Evolutionary conservation across 37 sponge, comb jelly and placozoan species (phyloP).

Genomic region (Oopsacas minuta): DNA sequence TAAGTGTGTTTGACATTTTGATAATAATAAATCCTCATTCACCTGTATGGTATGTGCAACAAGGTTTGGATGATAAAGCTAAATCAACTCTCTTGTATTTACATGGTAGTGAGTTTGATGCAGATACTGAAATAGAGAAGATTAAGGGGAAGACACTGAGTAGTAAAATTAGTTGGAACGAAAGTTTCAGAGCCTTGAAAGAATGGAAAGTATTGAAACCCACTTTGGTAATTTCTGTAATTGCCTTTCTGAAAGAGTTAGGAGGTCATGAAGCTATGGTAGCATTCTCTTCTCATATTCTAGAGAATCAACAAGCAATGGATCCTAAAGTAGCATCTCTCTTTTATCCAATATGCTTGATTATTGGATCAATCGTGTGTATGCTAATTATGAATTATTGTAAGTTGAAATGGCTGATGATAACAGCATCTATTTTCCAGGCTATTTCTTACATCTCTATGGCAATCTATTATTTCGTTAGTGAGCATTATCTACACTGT

Average conservation of each 20-base stretch:
- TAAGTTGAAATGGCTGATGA: too few relatives aligned
- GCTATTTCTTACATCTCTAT: not conserved
- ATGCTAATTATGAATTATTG: too few relatives aligned
- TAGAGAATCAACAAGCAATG: not conserved
- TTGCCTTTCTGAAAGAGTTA: not conserved
- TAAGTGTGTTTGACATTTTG: not conserved
- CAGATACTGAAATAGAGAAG: not conserved
- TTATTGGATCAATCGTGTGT: not conserved
- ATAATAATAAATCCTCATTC: not conserved
- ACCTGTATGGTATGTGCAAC: not conserved
- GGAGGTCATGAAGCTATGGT: not conserved
- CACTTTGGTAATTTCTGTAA: not conserved
- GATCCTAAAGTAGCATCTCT: not conserved
- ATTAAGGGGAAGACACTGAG: not conserved
- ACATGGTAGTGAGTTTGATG: not conserved
- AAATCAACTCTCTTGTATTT: not conserved
- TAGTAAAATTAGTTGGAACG: not conserved
- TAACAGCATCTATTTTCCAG: not conserved
- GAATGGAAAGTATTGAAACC: slow-evolving; percentile 2
- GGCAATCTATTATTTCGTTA: too few relatives aligned
- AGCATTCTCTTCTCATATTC: too few relatives aligned
- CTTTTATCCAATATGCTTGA: not conserved
- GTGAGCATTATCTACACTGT: too few relatives aligned
- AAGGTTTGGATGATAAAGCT: not conserved
- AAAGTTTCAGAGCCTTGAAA: not conserved